Conservation (phyloP, 1,140 invertebrate genomes). For the Agraylea sexmaculata region DNA sequence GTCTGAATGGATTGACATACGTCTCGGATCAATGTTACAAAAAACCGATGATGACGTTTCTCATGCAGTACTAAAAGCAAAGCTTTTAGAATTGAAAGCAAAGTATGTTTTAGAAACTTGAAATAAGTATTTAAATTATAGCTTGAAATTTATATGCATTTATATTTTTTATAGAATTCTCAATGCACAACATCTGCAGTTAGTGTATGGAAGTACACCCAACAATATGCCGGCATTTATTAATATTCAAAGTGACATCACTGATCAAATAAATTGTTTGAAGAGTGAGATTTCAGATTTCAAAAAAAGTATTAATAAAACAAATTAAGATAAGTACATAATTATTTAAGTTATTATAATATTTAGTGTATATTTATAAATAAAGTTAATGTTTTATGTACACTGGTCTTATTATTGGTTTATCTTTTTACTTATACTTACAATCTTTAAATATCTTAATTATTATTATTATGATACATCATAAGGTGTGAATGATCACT, state of each 20-base stretch:
- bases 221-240: conserved; percentile 7
- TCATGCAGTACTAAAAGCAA: conserved; percentile 3
- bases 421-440: too few relatives aligned
- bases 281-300: neutral
- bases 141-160: neutral
- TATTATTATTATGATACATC: too few relatives aligned
- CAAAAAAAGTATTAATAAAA: conserved; percentile 3
- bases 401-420: too few relatives aligned
- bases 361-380: too few relatives aligned
- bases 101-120: conserved; percentile 2
- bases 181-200: conserved; percentile 6
- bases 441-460: too few relatives aligned
- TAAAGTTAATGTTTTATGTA: too few relatives aligned
- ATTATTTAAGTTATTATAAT: too few relatives aligned
- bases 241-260: conserved; percentile 9
- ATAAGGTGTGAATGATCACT: too few relatives aligned
- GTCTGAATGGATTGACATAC: conserved; percentile 1
- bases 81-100: conserved; percentile 9
- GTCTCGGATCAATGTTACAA: neutral
- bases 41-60: conserved; percentile 5
- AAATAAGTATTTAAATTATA: too few relatives aligned
- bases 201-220: neutral
- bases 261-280: conserved; percentile 5
- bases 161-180: conserved; percentile 5
- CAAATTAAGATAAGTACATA: too few relatives aligned